These are phyloP conservation scores for Labia minor DNA, from an alignment of 2,888 invertebrate genomes.

Conservation along the genomic window DNA sequence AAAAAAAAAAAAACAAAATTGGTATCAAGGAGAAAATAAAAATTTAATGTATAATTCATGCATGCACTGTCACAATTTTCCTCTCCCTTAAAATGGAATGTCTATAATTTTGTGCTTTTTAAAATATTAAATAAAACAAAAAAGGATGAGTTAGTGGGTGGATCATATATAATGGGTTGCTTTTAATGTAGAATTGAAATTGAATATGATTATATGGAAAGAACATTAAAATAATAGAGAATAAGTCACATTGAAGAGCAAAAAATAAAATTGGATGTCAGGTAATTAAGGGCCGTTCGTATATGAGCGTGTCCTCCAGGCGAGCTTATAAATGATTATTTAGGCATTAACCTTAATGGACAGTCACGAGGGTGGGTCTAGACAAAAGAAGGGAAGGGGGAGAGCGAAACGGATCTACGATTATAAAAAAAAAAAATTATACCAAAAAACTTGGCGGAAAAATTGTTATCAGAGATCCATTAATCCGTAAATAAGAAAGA, in stretches of 20 bases:
- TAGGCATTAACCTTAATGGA: constrained; percentile 2
- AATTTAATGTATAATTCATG: background rate
- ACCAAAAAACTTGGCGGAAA: too few relatives aligned
- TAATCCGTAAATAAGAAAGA: too few relatives aligned
- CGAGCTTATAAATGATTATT: background rate
- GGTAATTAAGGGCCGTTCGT: background rate
- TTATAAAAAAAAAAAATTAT: too few relatives aligned
- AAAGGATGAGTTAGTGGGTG: background rate
- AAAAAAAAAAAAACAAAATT: too few relatives aligned
- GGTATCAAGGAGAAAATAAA: too few relatives aligned
- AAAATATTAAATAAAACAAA: constrained; percentile 13
- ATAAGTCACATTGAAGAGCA: constrained; percentile 1
- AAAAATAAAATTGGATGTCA: background rate
- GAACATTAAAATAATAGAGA: constrained; percentile 7
- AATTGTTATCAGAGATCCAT: too few relatives aligned
- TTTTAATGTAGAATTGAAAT: background rate
- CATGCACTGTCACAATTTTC: background rate
- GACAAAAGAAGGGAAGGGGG: too few relatives aligned
- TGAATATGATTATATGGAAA: constrained; percentile 13
- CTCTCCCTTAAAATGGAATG: background rate
- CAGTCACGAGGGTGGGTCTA: background rate
- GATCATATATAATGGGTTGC: background rate
- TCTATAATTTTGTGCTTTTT: constrained; percentile 6
- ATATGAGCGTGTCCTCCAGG: constrained; percentile 1
- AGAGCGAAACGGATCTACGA: too few relatives aligned